A percentile compares a stretch with the other conserved stretches of the same genome.
Conservation (phyloP, 2,113 vertebrate species). For the Syrmaticus mikado region DNA sequence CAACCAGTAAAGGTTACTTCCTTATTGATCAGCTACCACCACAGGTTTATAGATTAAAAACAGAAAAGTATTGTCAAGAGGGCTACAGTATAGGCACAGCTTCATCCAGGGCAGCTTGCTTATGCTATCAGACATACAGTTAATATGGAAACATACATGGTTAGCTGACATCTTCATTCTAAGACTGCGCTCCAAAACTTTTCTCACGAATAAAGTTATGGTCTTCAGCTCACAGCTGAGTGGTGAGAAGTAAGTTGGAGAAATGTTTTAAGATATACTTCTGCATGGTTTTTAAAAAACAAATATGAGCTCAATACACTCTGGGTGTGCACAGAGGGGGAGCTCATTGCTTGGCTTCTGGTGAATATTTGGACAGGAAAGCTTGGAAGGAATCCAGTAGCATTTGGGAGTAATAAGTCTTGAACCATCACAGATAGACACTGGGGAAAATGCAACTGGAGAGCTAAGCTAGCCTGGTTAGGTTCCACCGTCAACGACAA, state of each 20-base stretch:
- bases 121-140: background rate
- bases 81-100: background rate
- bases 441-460: background rate
- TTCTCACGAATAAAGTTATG: background rate
- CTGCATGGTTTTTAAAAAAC: background rate
- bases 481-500: background rate
- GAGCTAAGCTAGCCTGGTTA: background rate
- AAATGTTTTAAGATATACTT: background rate
- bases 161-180: background rate
- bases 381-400: constrained; percentile 8
- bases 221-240: background rate
- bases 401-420: background rate
- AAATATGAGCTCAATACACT: background rate
- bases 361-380: background rate
- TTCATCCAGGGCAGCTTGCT: background rate
- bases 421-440: rapidly evolving
- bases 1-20: background rate
- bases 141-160: background rate
- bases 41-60: background rate
- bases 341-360: background rate
- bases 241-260: background rate
- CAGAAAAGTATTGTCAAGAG: background rate
- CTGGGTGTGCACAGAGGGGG: background rate
- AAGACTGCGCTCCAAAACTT: background rate
- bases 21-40: background rate